Conservation (phyloP, 2,113 vertebrate species). For the Tychaedon coryphoeus region DNA sequence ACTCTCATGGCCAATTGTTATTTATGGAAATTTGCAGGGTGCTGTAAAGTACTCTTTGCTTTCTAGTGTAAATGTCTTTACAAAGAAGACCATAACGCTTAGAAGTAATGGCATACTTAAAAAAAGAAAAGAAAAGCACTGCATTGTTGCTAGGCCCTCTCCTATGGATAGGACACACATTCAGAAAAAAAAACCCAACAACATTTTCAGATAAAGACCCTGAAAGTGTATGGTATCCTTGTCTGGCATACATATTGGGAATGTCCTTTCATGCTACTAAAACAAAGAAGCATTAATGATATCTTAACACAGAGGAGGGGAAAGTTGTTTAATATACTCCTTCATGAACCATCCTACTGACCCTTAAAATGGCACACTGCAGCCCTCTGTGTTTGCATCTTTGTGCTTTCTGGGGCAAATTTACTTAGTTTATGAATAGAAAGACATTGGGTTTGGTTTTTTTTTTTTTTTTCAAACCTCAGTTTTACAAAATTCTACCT, state of each 20-base stretch:
- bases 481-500: conserved; percentile 23
- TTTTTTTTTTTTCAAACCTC: neutral
- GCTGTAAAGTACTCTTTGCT: conserved; percentile 33
- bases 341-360: neutral
- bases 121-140: neutral
- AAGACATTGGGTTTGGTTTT: neutral
- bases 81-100: conserved; percentile 1
- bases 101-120: conserved; percentile 7
- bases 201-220: neutral
- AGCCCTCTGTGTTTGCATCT: neutral
- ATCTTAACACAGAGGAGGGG: neutral
- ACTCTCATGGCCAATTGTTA: conserved; percentile 18
- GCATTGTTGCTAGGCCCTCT: neutral
- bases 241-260: neutral
- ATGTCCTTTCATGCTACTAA: neutral
- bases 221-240: neutral
- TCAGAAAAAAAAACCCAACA: neutral
- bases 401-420: neutral
- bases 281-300: neutral
- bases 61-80: conserved; percentile 37
- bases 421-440: neutral
- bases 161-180: neutral
- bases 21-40: conserved; percentile 55
- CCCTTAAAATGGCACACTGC: neutral
- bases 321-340: neutral